Evolutionary conservation across 2,888 invertebrate species (phyloP).

Genomic region (Drosophila histrio): DNA sequence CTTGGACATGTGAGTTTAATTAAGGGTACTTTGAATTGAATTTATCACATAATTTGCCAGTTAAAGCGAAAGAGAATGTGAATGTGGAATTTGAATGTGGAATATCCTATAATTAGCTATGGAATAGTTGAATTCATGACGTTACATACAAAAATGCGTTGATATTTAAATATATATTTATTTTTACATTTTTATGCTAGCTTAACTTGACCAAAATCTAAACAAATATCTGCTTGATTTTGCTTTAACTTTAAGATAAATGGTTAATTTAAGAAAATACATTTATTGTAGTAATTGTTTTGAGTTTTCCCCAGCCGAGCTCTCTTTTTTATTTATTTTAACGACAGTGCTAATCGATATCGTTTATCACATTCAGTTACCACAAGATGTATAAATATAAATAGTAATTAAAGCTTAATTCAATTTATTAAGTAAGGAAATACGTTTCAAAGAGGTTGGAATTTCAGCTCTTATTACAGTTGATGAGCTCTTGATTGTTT

Average conservation of each 20-base stretch:
- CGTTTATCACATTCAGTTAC: neutral
- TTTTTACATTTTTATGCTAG: too few species aligned
- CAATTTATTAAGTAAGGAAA: neutral
- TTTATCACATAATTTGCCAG: conserved; percentile 16
- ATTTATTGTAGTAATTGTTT: too few species aligned
- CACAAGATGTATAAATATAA: neutral
- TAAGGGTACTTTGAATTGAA: conserved; percentile 28
- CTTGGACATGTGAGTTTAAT: conserved; percentile 26
- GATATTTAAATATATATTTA: too few species aligned
- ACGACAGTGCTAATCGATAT: too few species aligned
- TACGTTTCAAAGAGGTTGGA: neutral
- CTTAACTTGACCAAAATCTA: too few species aligned
- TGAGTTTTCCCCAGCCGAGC: too few species aligned
- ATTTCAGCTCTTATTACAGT: neutral
- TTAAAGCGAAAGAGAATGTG: neutral
- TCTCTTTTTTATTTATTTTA: neutral
- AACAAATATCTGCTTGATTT: too few species aligned
- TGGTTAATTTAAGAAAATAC: too few species aligned
- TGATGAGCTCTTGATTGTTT: neutral
- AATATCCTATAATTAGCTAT: neutral
- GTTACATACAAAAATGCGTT: too few species aligned
- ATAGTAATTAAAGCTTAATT: neutral
- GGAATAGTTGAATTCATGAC: too few species aligned
- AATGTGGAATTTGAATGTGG: neutral
- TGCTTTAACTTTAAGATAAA: too few species aligned